Conservation (phyloP, 2,113 vertebrate genomes). For the Silurus meridionalis region DNA sequence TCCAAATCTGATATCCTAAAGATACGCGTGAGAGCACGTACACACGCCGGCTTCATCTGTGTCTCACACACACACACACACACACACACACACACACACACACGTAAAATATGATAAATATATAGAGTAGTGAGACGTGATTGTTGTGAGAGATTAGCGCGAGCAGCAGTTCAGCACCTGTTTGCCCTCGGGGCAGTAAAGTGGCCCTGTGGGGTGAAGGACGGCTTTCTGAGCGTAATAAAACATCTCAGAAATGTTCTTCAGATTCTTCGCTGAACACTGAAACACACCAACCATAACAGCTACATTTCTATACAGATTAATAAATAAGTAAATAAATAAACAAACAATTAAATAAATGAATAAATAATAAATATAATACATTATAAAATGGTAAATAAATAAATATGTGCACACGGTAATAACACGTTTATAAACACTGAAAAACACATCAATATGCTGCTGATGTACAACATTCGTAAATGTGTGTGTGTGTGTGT, state of each 20-base stretch:
- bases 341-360: neutral
- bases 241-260: slow-evolving; percentile 98
- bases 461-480: no score
- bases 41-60: slow-evolving; percentile 91
- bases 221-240: slow-evolving; percentile 98
- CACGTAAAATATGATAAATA: neutral
- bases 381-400: neutral
- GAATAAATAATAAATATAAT: neutral
- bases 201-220: slow-evolving; percentile 92
- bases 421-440: neutral
- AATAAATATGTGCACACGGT: neutral
- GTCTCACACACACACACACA: neutral
- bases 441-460: neutral
- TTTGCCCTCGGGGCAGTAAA: slow-evolving; percentile 95
- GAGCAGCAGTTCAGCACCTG: slow-evolving; percentile 70
- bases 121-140: neutral
- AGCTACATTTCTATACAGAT: neutral
- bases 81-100: slow-evolving; percentile 1
- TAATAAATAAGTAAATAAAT: neutral
- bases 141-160: neutral
- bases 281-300: slow-evolving; percentile 54
- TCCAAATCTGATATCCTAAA: slow-evolving; percentile 96
- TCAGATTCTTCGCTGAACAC: slow-evolving; percentile 98
- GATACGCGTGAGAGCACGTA: slow-evolving; percentile 92
- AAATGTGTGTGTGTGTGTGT: no score